Base-by-base conservation (phyloP, 1,140 invertebrate species). In the Adelges cooleyi region DNA sequence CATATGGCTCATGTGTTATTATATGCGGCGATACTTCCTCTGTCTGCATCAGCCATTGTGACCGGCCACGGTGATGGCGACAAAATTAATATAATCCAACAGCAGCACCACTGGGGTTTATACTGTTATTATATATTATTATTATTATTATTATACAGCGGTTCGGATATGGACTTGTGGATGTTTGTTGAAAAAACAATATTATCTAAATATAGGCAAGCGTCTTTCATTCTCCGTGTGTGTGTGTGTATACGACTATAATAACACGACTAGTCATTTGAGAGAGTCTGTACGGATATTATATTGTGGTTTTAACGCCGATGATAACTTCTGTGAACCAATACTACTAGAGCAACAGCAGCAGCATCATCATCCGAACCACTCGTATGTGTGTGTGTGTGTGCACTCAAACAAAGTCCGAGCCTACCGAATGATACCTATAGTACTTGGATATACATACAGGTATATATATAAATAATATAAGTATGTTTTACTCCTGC, bases 31-130 rank as follows among this genome's bases (percentile, higher is more conserved):
- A 11, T n/a, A 38, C 5, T 18, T 54, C 33, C 33, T 38, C 36
- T 22, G 38, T 42, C 38, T 56, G 36, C 53, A 15, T n/a, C 38
- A 20, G 53, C 36, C 20, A 50, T 50, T 50, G 48, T 27, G 11
- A 33, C 40, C 11, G 15, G 22, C 38, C 36, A 33, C 52, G 8
- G 52, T 11, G n/a, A 20, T 22, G 54, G 54, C 42, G 54, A 46
- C 54, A 59, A 59, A 59, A 59, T 46, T 59, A 44, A 59, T n/a
- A n/a, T 46, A 46, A 59, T 59, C 54, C 38, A 27, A 59, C n/a
- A n/a, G n/a, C n/a, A n/a, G n/a, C n/a, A n/a, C n/a, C n/a, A n/a
- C n/a, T n/a, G n/a, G n/a, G n/a, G n/a, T n/a, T n/a, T n/a, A n/a
- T n/a, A n/a, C n/a, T n/a, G n/a, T n/a, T n/a, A n/a, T n/a, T n/a